A percentile compares a stretch with the other conserved stretches of the same genome.
phyloP scores from a whole-genome alignment of 2,797 vertebrate genomes.

The Chromis chromis region DNA sequence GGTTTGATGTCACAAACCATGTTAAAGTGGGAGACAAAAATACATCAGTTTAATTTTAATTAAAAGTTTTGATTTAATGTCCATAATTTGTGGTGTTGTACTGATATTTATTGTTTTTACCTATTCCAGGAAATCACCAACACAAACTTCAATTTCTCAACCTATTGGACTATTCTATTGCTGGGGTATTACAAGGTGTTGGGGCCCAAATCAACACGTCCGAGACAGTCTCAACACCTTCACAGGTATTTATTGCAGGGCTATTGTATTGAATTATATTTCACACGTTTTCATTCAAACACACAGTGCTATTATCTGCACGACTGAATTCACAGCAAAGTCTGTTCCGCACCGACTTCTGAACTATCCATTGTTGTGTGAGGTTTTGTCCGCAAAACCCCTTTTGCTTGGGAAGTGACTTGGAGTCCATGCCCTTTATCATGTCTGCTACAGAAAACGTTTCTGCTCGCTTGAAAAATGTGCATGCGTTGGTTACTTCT shows the following conservation, averaged over 20 bases:
- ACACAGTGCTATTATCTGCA: conserved; percentile 8
- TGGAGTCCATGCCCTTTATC: conserved; percentile 28
- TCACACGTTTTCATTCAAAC: conserved; percentile 13
- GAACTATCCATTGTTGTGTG: background rate
- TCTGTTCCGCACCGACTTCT: background rate
- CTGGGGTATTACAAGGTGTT: background rate
- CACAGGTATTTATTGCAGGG: background rate
- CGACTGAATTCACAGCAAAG: background rate
- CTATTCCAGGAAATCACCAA: background rate
- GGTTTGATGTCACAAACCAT: too few relatives aligned
- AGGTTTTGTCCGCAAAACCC: conserved; percentile 19
- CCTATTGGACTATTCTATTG: background rate
- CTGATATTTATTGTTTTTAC: background rate
- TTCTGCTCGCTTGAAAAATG: conserved; percentile 26
- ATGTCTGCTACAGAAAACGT: conserved; percentile 15
- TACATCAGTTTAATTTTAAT: background rate
- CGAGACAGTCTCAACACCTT: background rate
- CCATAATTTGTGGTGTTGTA: background rate
- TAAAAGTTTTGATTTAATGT: background rate
- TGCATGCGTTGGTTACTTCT: conserved; percentile 28
- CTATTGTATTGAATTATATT: conserved; percentile 18
- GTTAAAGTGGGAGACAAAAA: too few relatives aligned
- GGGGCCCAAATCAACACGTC: background rate
- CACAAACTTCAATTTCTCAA: background rate
- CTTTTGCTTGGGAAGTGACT: conserved; percentile 1